Evolutionary conservation across 2,888 invertebrate species (phyloP), one percentile per base, ranked within the genome.

Genomic region (Caenorhabditis sinica): DNA sequence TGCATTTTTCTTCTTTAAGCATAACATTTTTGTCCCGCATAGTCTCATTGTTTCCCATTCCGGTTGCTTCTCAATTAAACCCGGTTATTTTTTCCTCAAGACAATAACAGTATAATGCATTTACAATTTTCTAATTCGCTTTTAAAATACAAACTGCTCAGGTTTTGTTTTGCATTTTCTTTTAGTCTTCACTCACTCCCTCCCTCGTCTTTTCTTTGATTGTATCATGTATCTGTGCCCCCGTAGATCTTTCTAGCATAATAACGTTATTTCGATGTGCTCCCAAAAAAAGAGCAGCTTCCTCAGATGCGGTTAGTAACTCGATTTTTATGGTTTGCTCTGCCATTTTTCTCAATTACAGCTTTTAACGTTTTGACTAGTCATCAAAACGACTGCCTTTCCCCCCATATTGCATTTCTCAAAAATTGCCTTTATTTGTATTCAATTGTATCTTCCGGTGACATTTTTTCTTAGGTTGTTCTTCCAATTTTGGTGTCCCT

Each of bases 101-200:
- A 49, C 40, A 40, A 68, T 51, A 74, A 45, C 81, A 81, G 74
- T 74, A 81, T 81, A 69, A 33, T 81, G 81, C 74, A 74, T 81
- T 74, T 83, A 68, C 66, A 53, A 61, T 43, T 28, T 36, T 56
- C 63, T 58, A 49, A 75, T 80, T 84, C 84, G 84, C 84, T 84
- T 84, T 84, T 83, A 77, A 83, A 77, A 40, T 77, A 83, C 49
- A 20, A 40, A 45, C 45, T 80, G 84, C 84, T 84, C 84, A 84
- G 84, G 84, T 74, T 56, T 33, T 53, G n/a, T 60, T n/a, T 11
- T 45, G n/a, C 36, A 8, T 30, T 45, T 45, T n/a, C n/a, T 36
- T 23, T 60, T 33, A 17, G 9, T 28, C 15, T 25, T 28, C 25
- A 56, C 20, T 36, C 28, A 28, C 36, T 77, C 68, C 33, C 33